Evolutionary conservation across 37 sponge, comb jelly and placozoan species (phyloP), one percentile per base, ranked within the genome.

Genomic region (Dysidea cf. avara): DNA sequence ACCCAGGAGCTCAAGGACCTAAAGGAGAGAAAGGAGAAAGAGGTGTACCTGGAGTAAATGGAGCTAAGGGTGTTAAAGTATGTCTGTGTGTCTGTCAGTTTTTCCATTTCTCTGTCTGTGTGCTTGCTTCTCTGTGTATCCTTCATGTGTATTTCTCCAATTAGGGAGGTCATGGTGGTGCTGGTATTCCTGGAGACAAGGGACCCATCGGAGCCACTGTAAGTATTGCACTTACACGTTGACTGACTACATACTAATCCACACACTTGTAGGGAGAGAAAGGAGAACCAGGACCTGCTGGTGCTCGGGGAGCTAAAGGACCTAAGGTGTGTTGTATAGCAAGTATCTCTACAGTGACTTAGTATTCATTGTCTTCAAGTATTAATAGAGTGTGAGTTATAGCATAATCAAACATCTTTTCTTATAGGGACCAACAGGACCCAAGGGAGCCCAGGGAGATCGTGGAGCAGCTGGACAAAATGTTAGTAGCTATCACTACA

Each of bases 341-440:
- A n/a, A n/a, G n/a, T n/a, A n/a, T n/a, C n/a, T n/a, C n/a, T n/a
- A n/a, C n/a, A n/a, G n/a, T n/a, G n/a, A n/a, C n/a, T n/a, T n/a
- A n/a, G n/a, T n/a, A n/a, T n/a, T n/a, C n/a, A n/a, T n/a, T n/a
- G n/a, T n/a, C n/a, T n/a, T n/a, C n/a, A n/a, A n/a, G n/a, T n/a
- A n/a, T n/a, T n/a, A n/a, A n/a, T n/a, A n/a, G n/a, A n/a, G n/a
- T n/a, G n/a, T n/a, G n/a, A n/a, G n/a, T n/a, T n/a, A n/a, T n/a
- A n/a, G n/a, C n/a, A n/a, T n/a, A n/a, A n/a, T n/a, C n/a, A n/a
- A n/a, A n/a, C n/a, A n/a, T n/a, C n/a, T n/a, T n/a, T n/a, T n/a
- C n/a, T n/a, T n/a, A n/a, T n/a, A n/a, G n/a, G 87, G 87, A 4
- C 83, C 83, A 31, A 29, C 53, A 20, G 83, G 83, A 48, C 66